These are phyloP conservation scores for Poecilia latipinna DNA, from an alignment of 2,113 vertebrate genomes.

Conservation along the genomic window DNA sequence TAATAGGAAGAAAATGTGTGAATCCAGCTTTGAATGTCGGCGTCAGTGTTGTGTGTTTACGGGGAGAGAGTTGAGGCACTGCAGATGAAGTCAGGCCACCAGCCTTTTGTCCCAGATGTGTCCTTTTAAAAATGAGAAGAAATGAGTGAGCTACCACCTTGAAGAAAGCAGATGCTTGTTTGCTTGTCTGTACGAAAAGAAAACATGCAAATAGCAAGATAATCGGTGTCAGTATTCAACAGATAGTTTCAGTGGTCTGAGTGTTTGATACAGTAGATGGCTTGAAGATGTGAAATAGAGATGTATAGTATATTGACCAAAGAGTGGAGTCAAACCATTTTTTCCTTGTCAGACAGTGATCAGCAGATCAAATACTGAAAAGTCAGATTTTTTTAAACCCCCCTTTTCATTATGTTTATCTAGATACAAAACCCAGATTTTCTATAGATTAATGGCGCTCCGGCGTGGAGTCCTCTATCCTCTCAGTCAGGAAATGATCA, in stretches of 20 bases:
- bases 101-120: constrained; percentile 61
- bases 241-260: background rate
- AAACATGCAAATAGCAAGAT: constrained; percentile 1
- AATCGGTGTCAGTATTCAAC: background rate
- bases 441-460: too few species aligned
- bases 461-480: constrained; percentile 14
- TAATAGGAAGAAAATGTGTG: constrained; percentile 6
- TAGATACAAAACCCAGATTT: constrained; percentile 9
- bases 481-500: background rate
- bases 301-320: background rate
- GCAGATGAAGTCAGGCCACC: constrained; percentile 39
- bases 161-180: background rate
- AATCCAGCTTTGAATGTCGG: background rate
- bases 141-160: background rate
- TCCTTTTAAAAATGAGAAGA: background rate
- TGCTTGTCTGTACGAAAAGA: background rate
- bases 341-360: background rate
- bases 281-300: too few species aligned
- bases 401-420: background rate
- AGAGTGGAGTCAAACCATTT: background rate
- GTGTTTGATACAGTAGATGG: too few species aligned
- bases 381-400: background rate
- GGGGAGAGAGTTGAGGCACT: constrained; percentile 12
- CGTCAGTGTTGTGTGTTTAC: constrained; percentile 24
- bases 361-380: background rate